Evolutionary conservation across 1,140 invertebrate genomes (phyloP).

Genomic region (Probaryconus sp.): DNA sequence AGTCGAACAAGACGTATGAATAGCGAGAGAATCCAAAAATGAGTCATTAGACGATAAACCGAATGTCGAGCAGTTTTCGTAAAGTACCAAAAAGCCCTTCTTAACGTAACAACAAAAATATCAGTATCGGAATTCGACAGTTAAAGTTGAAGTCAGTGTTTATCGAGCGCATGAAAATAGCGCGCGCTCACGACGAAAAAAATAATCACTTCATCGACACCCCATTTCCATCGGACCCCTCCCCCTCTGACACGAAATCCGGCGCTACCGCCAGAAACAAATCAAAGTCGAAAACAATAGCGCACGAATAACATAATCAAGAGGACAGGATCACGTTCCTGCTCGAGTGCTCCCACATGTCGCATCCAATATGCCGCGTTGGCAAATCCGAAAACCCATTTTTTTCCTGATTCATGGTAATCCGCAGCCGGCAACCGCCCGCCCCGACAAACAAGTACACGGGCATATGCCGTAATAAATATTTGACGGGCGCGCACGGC

Average conservation of each 20-base stretch:
- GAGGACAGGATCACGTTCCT: slow-evolving; percentile 55
- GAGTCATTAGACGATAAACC: too few species aligned
- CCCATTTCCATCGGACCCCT: slow-evolving; percentile 24
- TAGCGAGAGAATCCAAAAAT: too few species aligned
- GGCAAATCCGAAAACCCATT: slow-evolving; percentile 68
- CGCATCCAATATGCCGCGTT: slow-evolving; percentile 59
- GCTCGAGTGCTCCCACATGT: slow-evolving; percentile 63
- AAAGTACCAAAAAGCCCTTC: too few species aligned
- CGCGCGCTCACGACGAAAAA: slow-evolving; percentile 12
- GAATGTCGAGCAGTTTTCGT: too few species aligned
- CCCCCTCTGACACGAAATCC: slow-evolving; percentile 6
- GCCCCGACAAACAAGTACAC: slow-evolving; percentile 29
- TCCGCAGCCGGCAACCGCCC: slow-evolving; percentile 57
- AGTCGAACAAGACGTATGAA: too few species aligned
- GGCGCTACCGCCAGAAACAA: slow-evolving; percentile 50
- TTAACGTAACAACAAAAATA: too few species aligned
- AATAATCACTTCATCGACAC: slow-evolving; percentile 39
- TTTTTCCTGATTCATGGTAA: slow-evolving; percentile 71
- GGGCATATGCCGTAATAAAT: slow-evolving; percentile 71
- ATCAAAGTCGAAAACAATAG: slow-evolving; percentile 63
- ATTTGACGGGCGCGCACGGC: slow-evolving; percentile 66
- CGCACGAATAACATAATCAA: slow-evolving; percentile 58
- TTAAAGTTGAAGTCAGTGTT: too few species aligned
- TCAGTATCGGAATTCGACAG: too few species aligned
- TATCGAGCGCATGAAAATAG: slow-evolving; percentile 16